Evolutionary conservation across 1,140 invertebrate genomes (phyloP), one percentile per base, ranked within the genome.

Genomic region (Pogonognathellus flavescens): DNA sequence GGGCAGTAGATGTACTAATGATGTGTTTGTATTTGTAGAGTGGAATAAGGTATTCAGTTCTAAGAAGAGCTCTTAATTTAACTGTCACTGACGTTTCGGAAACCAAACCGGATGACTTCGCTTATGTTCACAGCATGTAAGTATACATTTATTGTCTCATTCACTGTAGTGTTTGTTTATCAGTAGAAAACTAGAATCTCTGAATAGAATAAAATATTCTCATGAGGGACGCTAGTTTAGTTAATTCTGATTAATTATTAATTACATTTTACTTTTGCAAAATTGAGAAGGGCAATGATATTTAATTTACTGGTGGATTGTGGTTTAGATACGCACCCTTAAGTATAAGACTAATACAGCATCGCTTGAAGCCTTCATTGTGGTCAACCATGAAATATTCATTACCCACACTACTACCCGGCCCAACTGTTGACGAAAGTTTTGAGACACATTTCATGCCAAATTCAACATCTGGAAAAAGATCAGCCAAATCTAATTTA

Each of bases 11-110:
- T 3, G 1, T 62, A 62, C 18, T 62, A 18, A 62, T 20, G 5
- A n/a, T 14, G 11, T 10, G 2, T 55, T 14, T 62, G 18, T 62
- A 62, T n/a, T 18, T 62, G 3, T 82, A 90, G 88, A 89, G 87
- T 85, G 88, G 86, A 31, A 89, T 90, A 80, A 89, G 89, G 60
- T 93, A 92, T 89, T 89, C 91, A 52, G 90, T 90, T 82, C 84
- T 93, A 86, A 89, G 90, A 7, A 90, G 95, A 92, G 93, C 94
- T 0, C 92, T 98, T 22, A 93, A 94, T 86, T 91, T 98, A 4
- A 97, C 96, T 11, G 94, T 97, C 57, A 96, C 97, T 88, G 96
- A 98, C 89, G 94, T 95, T 7, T 95, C 94, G 84, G 96, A 98
- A 92, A 92, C 95, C 50, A 92, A 94, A 87, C 96, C 95, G 0